Conservation (phyloP, 2,113 vertebrate species). For the Dicentrarchus labrax region DNA sequence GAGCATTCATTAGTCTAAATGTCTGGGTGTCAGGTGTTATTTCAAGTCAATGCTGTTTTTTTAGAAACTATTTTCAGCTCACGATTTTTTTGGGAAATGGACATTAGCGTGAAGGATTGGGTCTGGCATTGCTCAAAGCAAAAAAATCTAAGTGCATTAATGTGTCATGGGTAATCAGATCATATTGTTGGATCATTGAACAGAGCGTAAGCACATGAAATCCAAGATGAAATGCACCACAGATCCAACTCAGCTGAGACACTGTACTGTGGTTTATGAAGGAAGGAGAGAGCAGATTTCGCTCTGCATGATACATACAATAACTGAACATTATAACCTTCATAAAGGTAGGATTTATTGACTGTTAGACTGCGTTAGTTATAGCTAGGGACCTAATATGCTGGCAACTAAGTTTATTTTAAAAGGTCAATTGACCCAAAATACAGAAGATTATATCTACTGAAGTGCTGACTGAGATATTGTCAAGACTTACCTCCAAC, state of each 20-base stretch:
- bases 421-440: background rate
- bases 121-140: slow-evolving; percentile 18
- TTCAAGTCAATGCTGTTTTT: background rate
- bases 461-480: background rate
- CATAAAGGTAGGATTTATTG: background rate
- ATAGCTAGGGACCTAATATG: background rate
- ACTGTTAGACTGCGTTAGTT: background rate
- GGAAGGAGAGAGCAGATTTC: background rate
- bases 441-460: background rate
- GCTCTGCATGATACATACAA: background rate
- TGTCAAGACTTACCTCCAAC: background rate
- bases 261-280: background rate
- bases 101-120: background rate
- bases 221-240: slow-evolving; percentile 6
- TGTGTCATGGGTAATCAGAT: slow-evolving; percentile 36
- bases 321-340: background rate
- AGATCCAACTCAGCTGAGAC: background rate
- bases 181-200: slow-evolving; percentile 21
- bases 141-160: slow-evolving; percentile 9
- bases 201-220: slow-evolving; percentile 13
- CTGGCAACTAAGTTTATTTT: background rate
- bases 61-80: background rate
- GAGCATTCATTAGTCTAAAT: background rate
- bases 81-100: background rate
- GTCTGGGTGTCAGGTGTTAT: background rate